Evolutionary conservation across 2,888 invertebrate genomes (phyloP).

Genomic region (Drosophila anceps): DNA sequence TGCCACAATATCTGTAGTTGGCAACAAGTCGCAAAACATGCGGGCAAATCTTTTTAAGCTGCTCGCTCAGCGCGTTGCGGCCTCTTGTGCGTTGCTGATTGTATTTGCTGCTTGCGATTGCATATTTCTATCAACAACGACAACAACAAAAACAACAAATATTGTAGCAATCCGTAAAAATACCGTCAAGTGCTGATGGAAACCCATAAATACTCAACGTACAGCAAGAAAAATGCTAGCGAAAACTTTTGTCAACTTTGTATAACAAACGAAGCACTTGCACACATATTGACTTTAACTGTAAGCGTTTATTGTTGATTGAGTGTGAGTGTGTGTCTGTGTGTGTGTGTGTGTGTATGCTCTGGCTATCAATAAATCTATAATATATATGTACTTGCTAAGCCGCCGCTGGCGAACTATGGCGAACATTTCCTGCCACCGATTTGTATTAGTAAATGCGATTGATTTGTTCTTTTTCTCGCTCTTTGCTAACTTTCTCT

Average conservation of each 20-base stretch:
- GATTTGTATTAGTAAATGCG: conserved; percentile 17
- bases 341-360: conserved; percentile 14
- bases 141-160: conserved; percentile 4
- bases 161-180: conserved; percentile 30
- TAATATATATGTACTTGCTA: conserved; percentile 44
- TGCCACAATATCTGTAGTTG: not conserved
- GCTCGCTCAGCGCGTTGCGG: conserved; percentile 19
- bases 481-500: not conserved
- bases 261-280: conserved; percentile 67
- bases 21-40: conserved; percentile 16
- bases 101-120: conserved; percentile 60
- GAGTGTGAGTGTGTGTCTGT: conserved; percentile 13
- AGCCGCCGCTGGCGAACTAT: conserved; percentile 27
- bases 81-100: conserved; percentile 53
- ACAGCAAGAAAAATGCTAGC: conserved; percentile 1
- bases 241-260: conserved; percentile 66
- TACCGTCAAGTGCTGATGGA: conserved; percentile 60
- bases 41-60: conserved; percentile 12
- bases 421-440: conserved; percentile 12
- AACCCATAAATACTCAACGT: conserved; percentile 58
- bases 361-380: conserved; percentile 63
- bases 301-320: conserved; percentile 67
- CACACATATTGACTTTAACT: conserved; percentile 69
- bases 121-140: conserved; percentile 51
- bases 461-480: conserved; percentile 2